Conservation (phyloP, 2,797 vertebrate species). For the Myripristis murdjan region DNA sequence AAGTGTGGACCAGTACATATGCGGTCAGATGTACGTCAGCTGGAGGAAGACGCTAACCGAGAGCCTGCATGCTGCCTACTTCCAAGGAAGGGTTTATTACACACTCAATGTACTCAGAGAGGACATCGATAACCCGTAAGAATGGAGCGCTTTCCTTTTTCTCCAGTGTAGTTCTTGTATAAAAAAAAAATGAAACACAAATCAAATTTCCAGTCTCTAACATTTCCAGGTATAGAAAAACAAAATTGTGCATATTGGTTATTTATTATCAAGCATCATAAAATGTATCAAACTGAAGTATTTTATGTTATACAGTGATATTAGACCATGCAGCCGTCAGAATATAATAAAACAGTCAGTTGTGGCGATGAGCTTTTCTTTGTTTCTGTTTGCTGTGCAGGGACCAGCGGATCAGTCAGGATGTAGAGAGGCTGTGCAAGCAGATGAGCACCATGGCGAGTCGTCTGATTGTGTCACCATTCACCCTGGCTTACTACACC, state of each 20-base stretch:
- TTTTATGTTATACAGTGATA: neutral
- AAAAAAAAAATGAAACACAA: neutral
- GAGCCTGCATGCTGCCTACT: constrained; percentile 92
- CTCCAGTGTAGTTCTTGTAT: neutral
- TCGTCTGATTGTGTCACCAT: constrained; percentile 92
- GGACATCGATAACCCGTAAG: constrained; percentile 97
- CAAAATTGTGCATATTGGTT: neutral
- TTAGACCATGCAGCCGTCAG: neutral
- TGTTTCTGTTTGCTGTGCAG: constrained; percentile 71
- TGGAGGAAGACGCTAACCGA: constrained; percentile 95
- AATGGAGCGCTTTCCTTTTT: constrained; percentile 1
- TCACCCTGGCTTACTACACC: constrained; percentile 93
- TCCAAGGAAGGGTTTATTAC: constrained; percentile 94
- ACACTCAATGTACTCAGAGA: constrained; percentile 91
- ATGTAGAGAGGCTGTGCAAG: constrained; percentile 93
- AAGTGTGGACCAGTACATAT: constrained; percentile 95
- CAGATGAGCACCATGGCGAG: constrained; percentile 95
- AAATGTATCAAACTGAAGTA: neutral
- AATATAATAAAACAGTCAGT: neutral
- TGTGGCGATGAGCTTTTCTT: neutral
- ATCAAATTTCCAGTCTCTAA: neutral
- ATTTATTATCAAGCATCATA: neutral
- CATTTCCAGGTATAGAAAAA: neutral
- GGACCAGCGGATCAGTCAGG: constrained; percentile 98
- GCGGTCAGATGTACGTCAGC: constrained; percentile 92